Conservation (phyloP, 2,797 vertebrate genomes). For the Neoniphon sammara region DNA sequence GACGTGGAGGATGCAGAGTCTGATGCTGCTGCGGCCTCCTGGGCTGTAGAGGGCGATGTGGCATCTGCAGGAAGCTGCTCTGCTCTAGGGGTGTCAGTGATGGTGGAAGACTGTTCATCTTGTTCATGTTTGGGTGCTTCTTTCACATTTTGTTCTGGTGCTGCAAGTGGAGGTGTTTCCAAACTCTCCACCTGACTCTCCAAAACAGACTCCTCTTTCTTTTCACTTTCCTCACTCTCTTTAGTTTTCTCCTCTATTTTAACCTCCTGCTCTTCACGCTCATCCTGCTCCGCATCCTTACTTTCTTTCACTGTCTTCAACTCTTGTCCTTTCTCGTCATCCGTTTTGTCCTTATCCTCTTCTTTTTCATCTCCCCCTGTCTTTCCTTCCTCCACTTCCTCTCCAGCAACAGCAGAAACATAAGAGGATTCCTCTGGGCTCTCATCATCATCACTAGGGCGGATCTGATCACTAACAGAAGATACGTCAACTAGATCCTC, state of each 20-base stretch:
- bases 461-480: conserved; percentile 60
- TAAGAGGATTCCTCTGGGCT: conserved; percentile 64
- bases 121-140: conserved; percentile 50
- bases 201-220: conserved; percentile 34
- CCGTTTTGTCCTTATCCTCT: conserved; percentile 28
- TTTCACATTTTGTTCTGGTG: conserved; percentile 38
- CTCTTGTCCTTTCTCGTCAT: conserved; percentile 25
- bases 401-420: conserved; percentile 56
- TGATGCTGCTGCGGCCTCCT: conserved; percentile 47
- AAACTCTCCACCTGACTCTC: conserved; percentile 15
- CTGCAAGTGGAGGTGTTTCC: conserved; percentile 23
- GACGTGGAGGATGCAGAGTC: conserved; percentile 27
- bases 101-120: conserved; percentile 45
- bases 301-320: conserved; percentile 32
- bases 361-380: conserved; percentile 39
- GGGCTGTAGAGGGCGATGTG: conserved; percentile 41
- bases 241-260: conserved; percentile 19
- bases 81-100: conserved; percentile 17
- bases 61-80: conserved; percentile 51
- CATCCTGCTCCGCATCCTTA: conserved; percentile 11
- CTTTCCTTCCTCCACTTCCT: conserved; percentile 37
- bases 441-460: conserved; percentile 61
- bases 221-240: conserved; percentile 35
- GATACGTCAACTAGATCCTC: conserved; percentile 70
- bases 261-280: conserved; percentile 11